A percentile compares a stretch with the other conserved stretches of the same genome.
Conservation (phyloP, 2,797 vertebrate species). For the Paramormyrops hopkinsi region DNA sequence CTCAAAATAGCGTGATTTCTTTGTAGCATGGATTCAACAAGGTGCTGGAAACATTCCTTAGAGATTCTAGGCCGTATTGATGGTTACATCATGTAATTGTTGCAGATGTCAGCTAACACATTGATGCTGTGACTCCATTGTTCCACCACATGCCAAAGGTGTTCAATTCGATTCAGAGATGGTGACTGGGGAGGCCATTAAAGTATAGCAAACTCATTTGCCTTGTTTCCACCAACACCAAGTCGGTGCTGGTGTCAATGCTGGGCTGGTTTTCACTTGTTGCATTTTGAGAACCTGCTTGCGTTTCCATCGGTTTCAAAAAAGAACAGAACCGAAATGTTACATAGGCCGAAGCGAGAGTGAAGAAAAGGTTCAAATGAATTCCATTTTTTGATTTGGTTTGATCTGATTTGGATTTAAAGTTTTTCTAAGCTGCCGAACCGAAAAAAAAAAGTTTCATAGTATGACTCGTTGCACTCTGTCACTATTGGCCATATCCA, state of each 20-base stretch:
- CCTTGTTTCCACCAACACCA: neutral
- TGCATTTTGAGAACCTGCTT: neutral
- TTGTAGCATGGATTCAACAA: neutral
- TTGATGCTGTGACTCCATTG: neutral
- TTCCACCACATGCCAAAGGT: neutral
- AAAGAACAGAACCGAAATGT: neutral
- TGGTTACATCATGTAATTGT: neutral
- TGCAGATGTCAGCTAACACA: neutral
- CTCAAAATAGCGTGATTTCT: neutral
- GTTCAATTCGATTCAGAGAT: neutral
- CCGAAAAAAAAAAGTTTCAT: neutral
- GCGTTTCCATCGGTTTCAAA: neutral
- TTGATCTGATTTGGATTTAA: neutral
- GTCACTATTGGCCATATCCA: neutral
- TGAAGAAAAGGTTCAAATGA: neutral
- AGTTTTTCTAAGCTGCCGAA: neutral
- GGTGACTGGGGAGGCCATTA: neutral
- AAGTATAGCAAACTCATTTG: neutral
- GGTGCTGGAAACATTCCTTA: neutral
- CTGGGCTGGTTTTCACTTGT: neutral
- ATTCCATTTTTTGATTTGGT: neutral
- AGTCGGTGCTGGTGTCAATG: neutral
- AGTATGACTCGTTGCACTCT: neutral
- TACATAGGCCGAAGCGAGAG: neutral
- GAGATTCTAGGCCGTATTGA: neutral